Evolutionary conservation across 2,113 vertebrate species (phyloP).

Genomic region (Passer montanus): DNA sequence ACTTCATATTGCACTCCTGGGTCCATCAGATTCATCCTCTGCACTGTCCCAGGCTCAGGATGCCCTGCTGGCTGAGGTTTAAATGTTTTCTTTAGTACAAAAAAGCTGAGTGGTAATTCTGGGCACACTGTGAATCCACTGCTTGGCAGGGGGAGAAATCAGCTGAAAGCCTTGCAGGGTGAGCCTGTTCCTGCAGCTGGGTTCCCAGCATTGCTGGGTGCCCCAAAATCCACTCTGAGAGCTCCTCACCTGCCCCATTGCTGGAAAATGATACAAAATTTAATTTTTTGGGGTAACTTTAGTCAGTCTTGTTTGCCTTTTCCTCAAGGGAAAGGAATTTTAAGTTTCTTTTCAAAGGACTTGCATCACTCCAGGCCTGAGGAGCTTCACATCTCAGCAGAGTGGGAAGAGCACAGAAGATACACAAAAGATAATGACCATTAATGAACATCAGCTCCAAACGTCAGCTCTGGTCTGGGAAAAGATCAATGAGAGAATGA

Average conservation of each 20-base stretch:
- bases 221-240: not conserved
- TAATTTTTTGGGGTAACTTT: not conserved
- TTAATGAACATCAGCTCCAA: fast-evolving
- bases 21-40: not conserved
- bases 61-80: fast-evolving
- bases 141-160: not conserved
- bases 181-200: not conserved
- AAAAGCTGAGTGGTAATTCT: not conserved
- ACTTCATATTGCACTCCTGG: not conserved
- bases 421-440: fast-evolving
- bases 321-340: not conserved
- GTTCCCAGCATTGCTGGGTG: fast-evolving
- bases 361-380: fast-evolving
- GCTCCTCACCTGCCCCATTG: fast-evolving
- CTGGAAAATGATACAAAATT: not conserved
- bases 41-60: not conserved
- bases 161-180: not conserved
- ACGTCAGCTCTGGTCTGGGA: not conserved
- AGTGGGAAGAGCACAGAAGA: not conserved
- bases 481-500: fast-evolving
- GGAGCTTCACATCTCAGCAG: not conserved
- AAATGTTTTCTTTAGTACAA: too few species aligned
- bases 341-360: not conserved
- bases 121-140: fast-evolving
- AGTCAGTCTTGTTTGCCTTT: not conserved